Conservation (phyloP, 2,888 invertebrate genomes). For the Nomada hirtipes region DNA sequence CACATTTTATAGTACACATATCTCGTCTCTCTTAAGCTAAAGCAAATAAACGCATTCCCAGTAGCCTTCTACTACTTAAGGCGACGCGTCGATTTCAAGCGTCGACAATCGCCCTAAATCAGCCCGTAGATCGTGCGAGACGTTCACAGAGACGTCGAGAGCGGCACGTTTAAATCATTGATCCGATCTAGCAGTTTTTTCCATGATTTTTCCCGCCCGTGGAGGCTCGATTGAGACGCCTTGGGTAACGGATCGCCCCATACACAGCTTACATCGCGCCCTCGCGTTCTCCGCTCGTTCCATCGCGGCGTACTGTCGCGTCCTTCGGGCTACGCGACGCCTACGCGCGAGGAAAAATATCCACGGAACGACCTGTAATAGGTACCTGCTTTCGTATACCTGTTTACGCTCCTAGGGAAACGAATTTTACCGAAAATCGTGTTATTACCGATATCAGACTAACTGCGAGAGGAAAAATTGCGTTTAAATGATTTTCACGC, state of each 20-base stretch:
- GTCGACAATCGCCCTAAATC: constrained; percentile 55
- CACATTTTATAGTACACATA: background rate
- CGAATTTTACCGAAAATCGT: constrained; percentile 11
- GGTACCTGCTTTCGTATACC: constrained; percentile 17
- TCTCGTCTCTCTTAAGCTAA: background rate
- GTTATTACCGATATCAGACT: background rate
- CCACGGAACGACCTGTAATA: constrained; percentile 34
- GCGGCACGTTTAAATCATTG: constrained; percentile 68
- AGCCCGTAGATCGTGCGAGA: constrained; percentile 30
- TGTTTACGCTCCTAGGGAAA: constrained; percentile 7
- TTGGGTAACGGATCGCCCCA: constrained; percentile 76
- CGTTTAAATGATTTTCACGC: background rate
- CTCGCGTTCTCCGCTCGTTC: constrained; percentile 24
- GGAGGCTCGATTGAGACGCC: constrained; percentile 75
- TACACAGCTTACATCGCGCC: constrained; percentile 67
- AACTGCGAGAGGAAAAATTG: background rate
- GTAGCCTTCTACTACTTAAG: constrained; percentile 15
- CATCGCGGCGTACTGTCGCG: constrained; percentile 39
- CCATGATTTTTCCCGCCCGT: constrained; percentile 39
- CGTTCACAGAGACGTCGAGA: constrained; percentile 10
- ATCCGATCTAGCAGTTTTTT: constrained; percentile 70
- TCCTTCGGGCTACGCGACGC: constrained; percentile 51
- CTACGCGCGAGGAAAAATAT: constrained; percentile 62
- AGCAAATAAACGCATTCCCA: constrained; percentile 23
- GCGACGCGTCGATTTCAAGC: constrained; percentile 22